Evolutionary conservation across 2,113 vertebrate species (phyloP).

Genomic region (Gyps fulvus): DNA sequence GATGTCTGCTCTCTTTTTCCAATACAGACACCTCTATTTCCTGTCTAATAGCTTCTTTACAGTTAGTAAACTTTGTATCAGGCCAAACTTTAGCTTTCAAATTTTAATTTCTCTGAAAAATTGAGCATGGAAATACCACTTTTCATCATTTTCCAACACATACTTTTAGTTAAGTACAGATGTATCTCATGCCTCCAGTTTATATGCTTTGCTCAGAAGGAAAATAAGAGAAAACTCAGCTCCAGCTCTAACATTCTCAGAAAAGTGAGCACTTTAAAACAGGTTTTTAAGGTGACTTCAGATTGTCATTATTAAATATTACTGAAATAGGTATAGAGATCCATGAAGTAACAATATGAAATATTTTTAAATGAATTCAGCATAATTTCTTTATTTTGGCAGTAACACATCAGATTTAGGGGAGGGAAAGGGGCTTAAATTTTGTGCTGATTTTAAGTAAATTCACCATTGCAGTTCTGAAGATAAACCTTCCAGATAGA

Average conservation of each 20-base stretch:
- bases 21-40: not conserved
- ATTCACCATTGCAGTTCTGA: not conserved
- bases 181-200: not conserved
- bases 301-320: not conserved
- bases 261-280: not conserved
- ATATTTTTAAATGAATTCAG: not conserved
- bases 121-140: not conserved
- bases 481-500: not conserved
- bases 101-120: not conserved
- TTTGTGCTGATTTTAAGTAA: not conserved
- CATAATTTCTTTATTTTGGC: not conserved
- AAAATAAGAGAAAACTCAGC: not conserved
- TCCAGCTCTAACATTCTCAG: not conserved
- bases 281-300: not conserved
- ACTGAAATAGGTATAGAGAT: not conserved
- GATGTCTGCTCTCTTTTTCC: not conserved
- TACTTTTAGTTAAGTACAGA: not conserved
- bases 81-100: not conserved
- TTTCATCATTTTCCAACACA: not conserved
- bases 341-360: not conserved
- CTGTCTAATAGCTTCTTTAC: not conserved
- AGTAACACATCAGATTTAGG: not conserved
- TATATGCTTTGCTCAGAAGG: not conserved
- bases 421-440: not conserved
- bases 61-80: not conserved